Conservation (phyloP, 1,140 invertebrate species). For the Eumeta japonica region DNA sequence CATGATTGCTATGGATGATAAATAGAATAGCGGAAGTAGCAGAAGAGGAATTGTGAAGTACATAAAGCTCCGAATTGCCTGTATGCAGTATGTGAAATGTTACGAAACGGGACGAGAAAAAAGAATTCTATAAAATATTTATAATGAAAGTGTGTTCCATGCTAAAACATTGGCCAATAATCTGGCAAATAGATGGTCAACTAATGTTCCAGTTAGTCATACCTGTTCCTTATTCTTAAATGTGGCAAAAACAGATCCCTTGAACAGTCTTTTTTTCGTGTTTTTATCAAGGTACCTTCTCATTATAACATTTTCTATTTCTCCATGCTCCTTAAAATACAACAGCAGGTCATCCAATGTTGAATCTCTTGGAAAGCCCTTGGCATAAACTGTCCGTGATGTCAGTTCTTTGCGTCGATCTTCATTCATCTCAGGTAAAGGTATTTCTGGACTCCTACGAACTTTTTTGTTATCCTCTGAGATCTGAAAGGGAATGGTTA, state of each 20-base stretch:
- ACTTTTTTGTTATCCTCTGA: slow-evolving; percentile 83
- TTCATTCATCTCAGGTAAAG: slow-evolving; percentile 83
- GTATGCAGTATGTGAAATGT: no score
- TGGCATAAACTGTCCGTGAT: slow-evolving; percentile 79
- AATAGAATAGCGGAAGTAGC: no score
- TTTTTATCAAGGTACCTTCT: slow-evolving; percentile 68
- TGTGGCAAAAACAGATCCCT: slow-evolving; percentile 87
- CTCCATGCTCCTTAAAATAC: slow-evolving; percentile 71
- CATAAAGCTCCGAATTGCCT: no score
- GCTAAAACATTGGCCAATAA: no score
- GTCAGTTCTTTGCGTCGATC: slow-evolving; percentile 77
- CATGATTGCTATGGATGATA: no score
- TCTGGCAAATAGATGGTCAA: no score
- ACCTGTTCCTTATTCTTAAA: slow-evolving; percentile 74
- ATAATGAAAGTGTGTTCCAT: no score
- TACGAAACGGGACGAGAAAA: no score
- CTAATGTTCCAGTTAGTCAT: no score
- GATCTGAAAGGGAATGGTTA: slow-evolving; percentile 52
- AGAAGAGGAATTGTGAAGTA: no score
- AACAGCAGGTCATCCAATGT: slow-evolving; percentile 72
- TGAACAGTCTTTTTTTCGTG: slow-evolving; percentile 69
- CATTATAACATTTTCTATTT: slow-evolving; percentile 76
- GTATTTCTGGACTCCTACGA: slow-evolving; percentile 71
- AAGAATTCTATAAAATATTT: no score
- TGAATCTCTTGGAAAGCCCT: slow-evolving; percentile 79